A percentile compares a stretch with the other conserved stretches of the same genome.
These are phyloP conservation scores for Triplophysa tibetana DNA, from an alignment of 2,113 vertebrate genomes.

Conservation along the genomic window DNA sequence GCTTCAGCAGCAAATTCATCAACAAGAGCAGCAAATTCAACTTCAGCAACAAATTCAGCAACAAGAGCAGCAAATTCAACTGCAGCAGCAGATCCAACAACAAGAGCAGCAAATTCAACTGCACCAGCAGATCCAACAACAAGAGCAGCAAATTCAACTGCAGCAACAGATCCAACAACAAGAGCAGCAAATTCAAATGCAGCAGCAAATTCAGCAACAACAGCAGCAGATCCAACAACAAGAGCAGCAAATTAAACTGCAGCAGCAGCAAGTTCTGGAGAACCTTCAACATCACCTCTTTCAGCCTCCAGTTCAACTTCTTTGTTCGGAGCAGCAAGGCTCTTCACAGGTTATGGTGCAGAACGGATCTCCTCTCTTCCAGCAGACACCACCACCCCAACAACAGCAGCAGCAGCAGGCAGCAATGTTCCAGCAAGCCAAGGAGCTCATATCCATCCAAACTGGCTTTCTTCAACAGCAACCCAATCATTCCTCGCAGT, in stretches of 20 bases:
- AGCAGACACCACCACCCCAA: conserved; percentile 65
- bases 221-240: conserved; percentile 78
- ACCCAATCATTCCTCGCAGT: conserved; percentile 79
- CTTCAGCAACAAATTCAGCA: conserved; percentile 79
- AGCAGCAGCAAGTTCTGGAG: conserved; percentile 83
- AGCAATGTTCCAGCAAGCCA: conserved; percentile 85
- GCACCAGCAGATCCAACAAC: conserved; percentile 81
- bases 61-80: conserved; percentile 77
- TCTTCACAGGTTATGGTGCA: conserved; percentile 77
- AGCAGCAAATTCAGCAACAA: conserved; percentile 75
- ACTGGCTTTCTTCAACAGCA: conserved; percentile 89
- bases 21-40: conserved; percentile 78
- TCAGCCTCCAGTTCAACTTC: conserved; percentile 89
- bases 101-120: conserved; percentile 69
- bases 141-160: conserved; percentile 76
- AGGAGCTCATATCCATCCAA: conserved; percentile 88
- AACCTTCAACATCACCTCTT: conserved; percentile 84
- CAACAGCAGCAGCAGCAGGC: conserved; percentile 80
- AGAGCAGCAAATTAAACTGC: conserved; percentile 77
- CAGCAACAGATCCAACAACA: conserved; percentile 70
- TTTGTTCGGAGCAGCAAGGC: conserved; percentile 83
- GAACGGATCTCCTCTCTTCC: conserved; percentile 78
- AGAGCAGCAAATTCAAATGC: conserved; percentile 75
- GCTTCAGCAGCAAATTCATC: conserved; percentile 74
- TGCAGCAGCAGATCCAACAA: conserved; percentile 78